These are phyloP conservation scores for Eilema griseolum DNA, from an alignment of 2,888 invertebrate species.

Conservation along the genomic window DNA sequence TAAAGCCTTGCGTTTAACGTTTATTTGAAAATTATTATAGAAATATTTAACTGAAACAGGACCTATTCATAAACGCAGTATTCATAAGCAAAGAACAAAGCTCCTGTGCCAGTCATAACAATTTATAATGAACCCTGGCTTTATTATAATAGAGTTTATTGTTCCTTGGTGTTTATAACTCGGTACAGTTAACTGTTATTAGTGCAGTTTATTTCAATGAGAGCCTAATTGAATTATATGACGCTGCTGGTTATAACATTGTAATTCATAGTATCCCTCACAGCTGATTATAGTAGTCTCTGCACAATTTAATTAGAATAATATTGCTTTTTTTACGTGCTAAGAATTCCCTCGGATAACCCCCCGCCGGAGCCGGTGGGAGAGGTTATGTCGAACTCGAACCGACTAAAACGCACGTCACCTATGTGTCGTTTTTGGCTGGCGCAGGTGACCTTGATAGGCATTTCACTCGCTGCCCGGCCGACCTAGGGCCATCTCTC, in stretches of 20 bases:
- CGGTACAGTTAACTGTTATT: not conserved
- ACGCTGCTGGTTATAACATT: not conserved
- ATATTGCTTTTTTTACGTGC: too few species aligned
- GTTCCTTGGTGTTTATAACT: not conserved
- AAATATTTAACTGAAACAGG: not conserved
- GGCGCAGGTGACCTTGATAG: too few species aligned
- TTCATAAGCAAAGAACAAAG: not conserved
- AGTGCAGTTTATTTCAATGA: conserved; percentile 1
- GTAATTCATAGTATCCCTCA: not conserved
- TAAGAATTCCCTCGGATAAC: too few species aligned
- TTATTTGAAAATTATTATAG: not conserved
- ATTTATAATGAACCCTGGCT: not conserved
- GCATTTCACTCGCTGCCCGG: too few species aligned
- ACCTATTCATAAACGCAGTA: not conserved
- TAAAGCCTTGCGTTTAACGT: not conserved
- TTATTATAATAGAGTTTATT: not conserved
- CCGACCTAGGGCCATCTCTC: too few species aligned
- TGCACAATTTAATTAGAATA: not conserved
- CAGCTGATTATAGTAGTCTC: not conserved
- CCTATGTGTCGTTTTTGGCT: too few species aligned
- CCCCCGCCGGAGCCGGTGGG: too few species aligned
- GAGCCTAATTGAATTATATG: conserved; percentile 2
- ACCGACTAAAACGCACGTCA: too few species aligned
- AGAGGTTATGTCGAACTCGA: too few species aligned
- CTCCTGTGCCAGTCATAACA: not conserved